These are phyloP conservation scores for Nothoprocta pentlandii DNA, from an alignment of 2,113 vertebrate species.

Conservation along the genomic window DNA sequence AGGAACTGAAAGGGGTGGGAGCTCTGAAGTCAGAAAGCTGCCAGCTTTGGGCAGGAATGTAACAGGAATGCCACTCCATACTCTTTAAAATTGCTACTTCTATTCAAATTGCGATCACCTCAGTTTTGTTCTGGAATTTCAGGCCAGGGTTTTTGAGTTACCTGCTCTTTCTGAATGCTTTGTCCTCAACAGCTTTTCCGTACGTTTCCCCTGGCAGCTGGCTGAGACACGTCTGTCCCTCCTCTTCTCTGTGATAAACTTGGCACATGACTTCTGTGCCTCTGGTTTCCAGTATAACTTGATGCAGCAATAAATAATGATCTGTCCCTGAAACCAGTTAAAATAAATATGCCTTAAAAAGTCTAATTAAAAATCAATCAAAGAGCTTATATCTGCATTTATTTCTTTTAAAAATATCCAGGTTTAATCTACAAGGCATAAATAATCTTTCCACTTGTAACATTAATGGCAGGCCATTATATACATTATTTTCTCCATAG, in stretches of 20 bases:
- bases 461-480: not conserved
- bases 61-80: rapidly evolving
- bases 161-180: not conserved
- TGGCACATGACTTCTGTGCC: not conserved
- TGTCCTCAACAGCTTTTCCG: not conserved
- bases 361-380: conserved; percentile 32
- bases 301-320: conserved; percentile 3
- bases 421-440: not conserved
- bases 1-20: not conserved
- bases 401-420: not conserved
- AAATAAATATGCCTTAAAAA: conserved; percentile 18
- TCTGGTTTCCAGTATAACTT: not conserved
- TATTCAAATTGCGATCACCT: not conserved
- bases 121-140: not conserved
- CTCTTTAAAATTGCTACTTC: not conserved
- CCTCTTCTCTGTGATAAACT: not conserved
- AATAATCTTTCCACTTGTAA: not conserved
- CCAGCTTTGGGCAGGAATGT: not conserved
- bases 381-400: not conserved
- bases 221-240: not conserved
- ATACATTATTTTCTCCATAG: not conserved
- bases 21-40: not conserved
- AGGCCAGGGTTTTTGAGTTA: not conserved
- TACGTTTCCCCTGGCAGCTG: not conserved
- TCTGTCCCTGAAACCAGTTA: not conserved